A percentile compares a stretch with the other conserved stretches of the same genome.
phyloP scores from a whole-genome alignment of 2,888 invertebrate species.

The Bimastos eiseni region DNA sequence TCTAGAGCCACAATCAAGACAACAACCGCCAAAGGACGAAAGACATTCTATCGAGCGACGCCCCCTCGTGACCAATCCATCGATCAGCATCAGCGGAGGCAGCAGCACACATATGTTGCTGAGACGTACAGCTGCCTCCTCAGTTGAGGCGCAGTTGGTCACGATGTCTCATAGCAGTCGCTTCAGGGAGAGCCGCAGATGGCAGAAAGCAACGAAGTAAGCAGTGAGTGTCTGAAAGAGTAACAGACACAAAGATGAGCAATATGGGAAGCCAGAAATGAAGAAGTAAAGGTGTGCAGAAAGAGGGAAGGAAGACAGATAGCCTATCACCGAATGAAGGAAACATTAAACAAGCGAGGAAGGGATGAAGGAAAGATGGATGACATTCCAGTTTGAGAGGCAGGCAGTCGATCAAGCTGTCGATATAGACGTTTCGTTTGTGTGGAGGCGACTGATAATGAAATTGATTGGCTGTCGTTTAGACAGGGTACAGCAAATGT shows the following conservation, averaged over 20 bases:
- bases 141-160: not conserved
- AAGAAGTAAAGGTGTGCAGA: not conserved
- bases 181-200: conserved; percentile 13
- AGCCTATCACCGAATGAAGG: not conserved
- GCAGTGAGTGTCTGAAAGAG: not conserved
- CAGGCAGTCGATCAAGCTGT: not conserved
- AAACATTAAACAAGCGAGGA: not conserved
- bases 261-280: not conserved
- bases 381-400: not conserved
- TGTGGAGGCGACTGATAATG: not conserved
- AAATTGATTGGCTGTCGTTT: not conserved
- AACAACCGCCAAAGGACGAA: not conserved
- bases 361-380: not conserved
- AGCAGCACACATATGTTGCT: no score
- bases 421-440: not conserved
- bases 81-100: not conserved
- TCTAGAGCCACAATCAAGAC: not conserved
- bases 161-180: not conserved
- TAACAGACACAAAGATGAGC: not conserved
- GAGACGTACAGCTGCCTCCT: not conserved
- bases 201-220: not conserved
- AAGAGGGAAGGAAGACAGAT: not conserved
- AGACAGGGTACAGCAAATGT: not conserved
- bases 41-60: not conserved
- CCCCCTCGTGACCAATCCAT: not conserved